These are phyloP conservation scores for Ranitomeya imitator DNA, from an alignment of 2,113 vertebrate genomes.

Conservation along the genomic window DNA sequence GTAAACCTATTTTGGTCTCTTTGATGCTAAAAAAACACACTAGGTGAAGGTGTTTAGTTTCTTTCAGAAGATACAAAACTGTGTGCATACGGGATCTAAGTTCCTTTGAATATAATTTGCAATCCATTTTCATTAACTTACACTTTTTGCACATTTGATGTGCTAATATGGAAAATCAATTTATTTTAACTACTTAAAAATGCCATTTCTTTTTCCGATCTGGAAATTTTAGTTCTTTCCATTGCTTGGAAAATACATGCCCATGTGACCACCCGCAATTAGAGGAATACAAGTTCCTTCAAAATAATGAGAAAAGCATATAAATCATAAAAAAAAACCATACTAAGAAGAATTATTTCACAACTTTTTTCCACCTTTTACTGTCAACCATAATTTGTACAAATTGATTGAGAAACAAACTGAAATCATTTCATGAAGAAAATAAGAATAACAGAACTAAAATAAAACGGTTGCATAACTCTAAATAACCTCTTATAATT, in stretches of 20 bases:
- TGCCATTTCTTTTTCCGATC: neutral
- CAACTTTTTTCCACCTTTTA: no score
- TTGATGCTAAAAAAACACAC: neutral
- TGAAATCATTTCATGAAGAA: no score
- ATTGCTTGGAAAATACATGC: neutral
- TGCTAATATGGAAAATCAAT: conserved; percentile 4
- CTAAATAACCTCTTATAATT: no score
- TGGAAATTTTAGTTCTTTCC: neutral
- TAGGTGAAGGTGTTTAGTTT: neutral
- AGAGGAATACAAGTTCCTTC: neutral
- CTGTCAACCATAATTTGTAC: no score
- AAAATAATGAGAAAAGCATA: neutral
- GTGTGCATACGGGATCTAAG: neutral
- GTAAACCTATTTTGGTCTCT: neutral
- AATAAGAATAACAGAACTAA: no score
- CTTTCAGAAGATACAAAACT: neutral
- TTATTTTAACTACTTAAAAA: conserved; percentile 17
- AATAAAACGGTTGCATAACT: no score
- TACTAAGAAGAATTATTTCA: no score
- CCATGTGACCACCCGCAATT: neutral
- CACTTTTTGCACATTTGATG: neutral
- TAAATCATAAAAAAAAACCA: no score
- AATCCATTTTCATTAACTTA: neutral
- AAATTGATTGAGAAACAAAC: no score
- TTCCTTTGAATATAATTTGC: neutral